Conservation (phyloP, 2,888 invertebrate species). For the Thymelicus lineola region DNA sequence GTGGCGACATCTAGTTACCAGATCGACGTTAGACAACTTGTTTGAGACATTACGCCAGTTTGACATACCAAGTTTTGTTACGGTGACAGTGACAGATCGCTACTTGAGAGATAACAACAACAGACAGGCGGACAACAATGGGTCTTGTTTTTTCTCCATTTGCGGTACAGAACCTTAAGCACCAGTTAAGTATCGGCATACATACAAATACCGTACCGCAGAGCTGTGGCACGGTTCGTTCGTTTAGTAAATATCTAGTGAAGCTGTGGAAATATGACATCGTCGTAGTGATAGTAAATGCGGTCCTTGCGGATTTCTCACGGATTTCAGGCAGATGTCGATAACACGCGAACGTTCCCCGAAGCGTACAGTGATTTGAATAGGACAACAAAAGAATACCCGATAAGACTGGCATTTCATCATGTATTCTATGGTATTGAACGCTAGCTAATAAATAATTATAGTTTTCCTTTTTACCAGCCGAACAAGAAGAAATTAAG, state of each 20-base stretch:
- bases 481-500: too few species aligned
- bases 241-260: not conserved
- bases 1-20: not conserved
- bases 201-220: too few species aligned
- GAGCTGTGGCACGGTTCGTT: not conserved
- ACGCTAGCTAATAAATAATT: too few species aligned
- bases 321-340: conserved; percentile 1
- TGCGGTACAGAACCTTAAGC: too few species aligned
- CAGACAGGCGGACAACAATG: too few species aligned
- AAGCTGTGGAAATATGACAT: conserved; percentile 5
- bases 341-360: not conserved
- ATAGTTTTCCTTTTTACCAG: too few species aligned
- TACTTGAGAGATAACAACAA: too few species aligned
- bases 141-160: too few species aligned
- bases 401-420: not conserved
- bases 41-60: not conserved
- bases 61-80: too few species aligned
- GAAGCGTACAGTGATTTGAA: not conserved
- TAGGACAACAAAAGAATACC: not conserved
- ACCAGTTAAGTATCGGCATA: too few species aligned
- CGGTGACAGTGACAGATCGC: too few species aligned
- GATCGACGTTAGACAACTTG: not conserved
- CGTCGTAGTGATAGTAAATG: not conserved
- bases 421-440: too few species aligned
- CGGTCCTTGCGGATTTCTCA: not conserved